phyloP scores from a whole-genome alignment of 2,888 invertebrate species.

The Laothoe populi region DNA sequence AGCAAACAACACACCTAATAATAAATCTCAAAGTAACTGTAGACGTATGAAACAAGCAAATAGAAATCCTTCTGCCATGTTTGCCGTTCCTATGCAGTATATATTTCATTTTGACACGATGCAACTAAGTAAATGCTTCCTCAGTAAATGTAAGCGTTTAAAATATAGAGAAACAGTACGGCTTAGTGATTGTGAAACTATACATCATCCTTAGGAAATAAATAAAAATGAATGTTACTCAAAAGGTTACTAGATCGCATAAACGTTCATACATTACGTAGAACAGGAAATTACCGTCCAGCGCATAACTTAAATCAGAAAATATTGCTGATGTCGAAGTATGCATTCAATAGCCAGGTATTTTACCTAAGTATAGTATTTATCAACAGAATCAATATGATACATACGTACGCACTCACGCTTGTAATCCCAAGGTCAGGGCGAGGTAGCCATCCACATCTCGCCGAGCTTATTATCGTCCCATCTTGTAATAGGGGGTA shows the following conservation, averaged over 20 bases:
- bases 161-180: conserved; percentile 15
- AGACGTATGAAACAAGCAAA: conserved; percentile 4
- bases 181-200: conserved; percentile 1
- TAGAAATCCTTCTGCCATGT: conserved; percentile 10
- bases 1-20: background rate
- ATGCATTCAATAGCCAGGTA: background rate
- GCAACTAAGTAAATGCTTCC: conserved; percentile 21
- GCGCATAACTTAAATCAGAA: conserved; percentile 10
- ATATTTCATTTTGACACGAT: conserved; percentile 22
- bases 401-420: too few relatives aligned
- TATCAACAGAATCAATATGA: too few relatives aligned
- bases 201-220: background rate
- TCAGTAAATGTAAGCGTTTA: conserved; percentile 14
- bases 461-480: too few relatives aligned
- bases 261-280: conserved; percentile 5
- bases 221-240: conserved; percentile 12
- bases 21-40: conserved; percentile 9
- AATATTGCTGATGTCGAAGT: conserved; percentile 5
- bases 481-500: too few relatives aligned
- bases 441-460: too few relatives aligned
- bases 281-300: background rate
- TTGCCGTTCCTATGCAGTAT: conserved; percentile 18
- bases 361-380: background rate
- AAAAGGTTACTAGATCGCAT: conserved; percentile 15
- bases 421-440: too few relatives aligned